Evolutionary conservation across 2,113 vertebrate genomes (phyloP), one percentile per base, ranked within the genome.

Genomic region (Gymnobelideus leadbeateri): DNA sequence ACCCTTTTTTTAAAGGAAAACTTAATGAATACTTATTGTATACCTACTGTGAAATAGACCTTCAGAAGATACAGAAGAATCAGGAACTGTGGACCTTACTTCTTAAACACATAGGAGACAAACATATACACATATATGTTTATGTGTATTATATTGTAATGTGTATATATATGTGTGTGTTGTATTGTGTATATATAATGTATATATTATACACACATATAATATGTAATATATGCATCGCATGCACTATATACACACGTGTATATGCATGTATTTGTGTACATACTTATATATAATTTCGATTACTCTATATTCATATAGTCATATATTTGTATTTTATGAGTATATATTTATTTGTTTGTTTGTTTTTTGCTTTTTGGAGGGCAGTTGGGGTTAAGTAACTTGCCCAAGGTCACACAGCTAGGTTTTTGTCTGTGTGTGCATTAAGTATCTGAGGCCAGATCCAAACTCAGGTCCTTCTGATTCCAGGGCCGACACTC

Each of bases 71-170:
- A 54, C 84, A 93, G 19, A 92, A 92, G 68, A 84, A 53, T 1
- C 28, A 12, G 6, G 89, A 51, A 46, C 37, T 43, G 7, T 53
- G 26, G 8, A 23, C 26, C 93, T 95, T 46, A 84, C 51, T 91
- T 92, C 91, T 95, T 31, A 95, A 93, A 92, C 2, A 95, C 16
- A 91, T 61, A 51, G 31, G 31, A 68, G 61, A 68, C 61, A 55
- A 7, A 54, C 53, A 24, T 31, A 31, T 8, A 57, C 26, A 28
- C 31, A 68, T 12, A 31, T 37, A 31, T 68, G 10, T 68, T 37
- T 43, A 3, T 84, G 19, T 21, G 7, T 68, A 19, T n/a, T n/a
- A 8, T 84, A 23, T 2, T 84, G 68, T 84, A 43, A n/a, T n/a
- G n/a, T n/a, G n/a, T n/a, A n/a, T n/a, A n/a, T n/a, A n/a, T n/a